These are phyloP conservation scores for Scolanthus callimorphus DNA, from an alignment of 92 coral and sea anemone species.

Conservation along the genomic window DNA sequence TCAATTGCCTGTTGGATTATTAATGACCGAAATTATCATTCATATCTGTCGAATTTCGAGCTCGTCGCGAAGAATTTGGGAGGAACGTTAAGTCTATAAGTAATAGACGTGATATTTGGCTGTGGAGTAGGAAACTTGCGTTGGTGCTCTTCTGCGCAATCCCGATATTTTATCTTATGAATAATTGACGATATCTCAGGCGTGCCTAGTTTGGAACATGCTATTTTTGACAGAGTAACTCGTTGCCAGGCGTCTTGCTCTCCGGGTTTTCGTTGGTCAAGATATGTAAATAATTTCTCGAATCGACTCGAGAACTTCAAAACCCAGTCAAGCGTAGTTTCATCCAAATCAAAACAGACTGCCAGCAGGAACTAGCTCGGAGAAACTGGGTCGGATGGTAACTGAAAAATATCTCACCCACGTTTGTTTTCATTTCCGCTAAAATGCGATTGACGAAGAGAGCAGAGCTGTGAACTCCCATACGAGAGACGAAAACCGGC, in stretches of 20 bases:
- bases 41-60: too few species aligned
- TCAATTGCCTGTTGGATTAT: not conserved
- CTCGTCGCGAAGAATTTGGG: too few species aligned
- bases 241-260: conserved; percentile 29
- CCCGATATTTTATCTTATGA: conserved; percentile 9
- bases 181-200: conserved; percentile 26
- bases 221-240: conserved; percentile 11
- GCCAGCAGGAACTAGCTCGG: too few species aligned
- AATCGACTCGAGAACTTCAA: conserved; percentile 19
- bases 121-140: not conserved
- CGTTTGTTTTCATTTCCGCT: too few species aligned
- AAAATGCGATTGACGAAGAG: not conserved
- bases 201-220: conserved; percentile 9
- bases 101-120: too few species aligned
- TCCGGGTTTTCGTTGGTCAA: conserved; percentile 15
- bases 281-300: conserved; percentile 41
- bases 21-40: too few species aligned
- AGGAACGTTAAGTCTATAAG: too few species aligned
- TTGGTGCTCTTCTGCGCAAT: not conserved
- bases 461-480: not conserved
- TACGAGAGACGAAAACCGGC: too few species aligned
- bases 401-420: too few species aligned
- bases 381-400: too few species aligned
- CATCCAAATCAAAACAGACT: conserved; percentile 22
- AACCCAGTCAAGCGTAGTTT: conserved; percentile 34